phyloP scores from a whole-genome alignment of 2,888 invertebrate species.

The Dioctria linearis region DNA sequence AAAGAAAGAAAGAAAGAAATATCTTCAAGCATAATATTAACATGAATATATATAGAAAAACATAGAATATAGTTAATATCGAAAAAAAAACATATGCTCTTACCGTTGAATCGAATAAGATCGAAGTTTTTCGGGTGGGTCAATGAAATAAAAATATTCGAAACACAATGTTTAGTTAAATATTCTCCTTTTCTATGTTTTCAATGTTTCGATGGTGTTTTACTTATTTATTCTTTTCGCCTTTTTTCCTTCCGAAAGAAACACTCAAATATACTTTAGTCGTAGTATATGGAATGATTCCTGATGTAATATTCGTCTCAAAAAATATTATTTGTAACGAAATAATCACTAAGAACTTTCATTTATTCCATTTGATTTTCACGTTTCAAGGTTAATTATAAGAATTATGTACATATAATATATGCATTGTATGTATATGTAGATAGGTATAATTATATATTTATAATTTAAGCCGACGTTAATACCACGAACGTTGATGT shows the following conservation, averaged over 20 bases:
- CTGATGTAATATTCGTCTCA: not conserved
- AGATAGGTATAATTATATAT: no score
- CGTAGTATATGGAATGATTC: no score
- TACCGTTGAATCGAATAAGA: slow-evolving; percentile 62
- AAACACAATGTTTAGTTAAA: slow-evolving; percentile 40
- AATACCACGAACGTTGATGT: slow-evolving; percentile 19
- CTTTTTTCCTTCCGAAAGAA: no score
- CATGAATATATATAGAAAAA: not conserved
- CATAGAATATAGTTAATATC: slow-evolving; percentile 25
- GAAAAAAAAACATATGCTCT: slow-evolving; percentile 47
- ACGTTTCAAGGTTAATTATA: slow-evolving; percentile 35
- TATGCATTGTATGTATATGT: not conserved
- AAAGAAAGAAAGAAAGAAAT: no score
- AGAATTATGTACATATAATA: slow-evolving; percentile 22
- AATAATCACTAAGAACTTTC: slow-evolving; percentile 8
- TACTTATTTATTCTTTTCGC: slow-evolving; percentile 1
- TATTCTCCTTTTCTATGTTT: slow-evolving; percentile 35
- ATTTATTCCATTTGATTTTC: slow-evolving; percentile 28
- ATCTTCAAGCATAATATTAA: no score
- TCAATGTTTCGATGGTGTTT: slow-evolving; percentile 31
- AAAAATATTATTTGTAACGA: not conserved
- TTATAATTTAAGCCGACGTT: slow-evolving; percentile 2
- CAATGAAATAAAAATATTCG: slow-evolving; percentile 60
- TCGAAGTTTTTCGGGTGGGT: slow-evolving; percentile 62
- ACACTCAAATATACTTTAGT: not conserved